Evolutionary conservation across 1,140 invertebrate genomes (phyloP), one percentile per base, ranked within the genome.

Genomic region (Lordiphosa clarofinis): DNA sequence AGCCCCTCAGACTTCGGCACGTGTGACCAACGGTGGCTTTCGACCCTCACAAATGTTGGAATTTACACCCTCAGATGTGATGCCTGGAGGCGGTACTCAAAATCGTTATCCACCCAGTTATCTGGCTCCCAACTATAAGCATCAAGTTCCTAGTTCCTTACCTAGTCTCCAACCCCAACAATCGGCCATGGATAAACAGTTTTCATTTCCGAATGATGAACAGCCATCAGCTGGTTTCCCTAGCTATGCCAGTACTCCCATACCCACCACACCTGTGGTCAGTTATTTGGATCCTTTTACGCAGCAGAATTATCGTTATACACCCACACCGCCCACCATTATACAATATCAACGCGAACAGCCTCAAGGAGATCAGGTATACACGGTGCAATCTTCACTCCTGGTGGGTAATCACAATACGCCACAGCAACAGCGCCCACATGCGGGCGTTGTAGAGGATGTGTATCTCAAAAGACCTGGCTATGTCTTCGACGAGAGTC

Each of bases 351-450:
- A 82, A 15, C 28, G 68, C 1, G 78, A 82, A 24, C 65, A 60
- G 39, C 47, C 40, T 1, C 44, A 62, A 28, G 50, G 42, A n/a
- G 76, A 81, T 59, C 86, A 87, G 46, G 65, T 46, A 7, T 87
- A 87, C 47, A 87, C 86, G 4, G 86, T 87, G 9, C 86, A 87
- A 21, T 87, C 86, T n/a, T 75, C 76, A 11, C 39, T 87, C n/a
- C 19, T 87, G n/a, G 86, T 87, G 21, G 86, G 79, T 19, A 82
- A 43, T 46, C 66, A 75, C 4, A 13, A 39, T 24, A 24, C n/a
- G 19, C 24, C 40, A 11, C 52, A 65, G 11, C 55, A 56, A 7
- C 59, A 64, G 10, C 56, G 40, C 13, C 38, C 52, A 15, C 56
- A 37, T 39, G 60, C 69, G 11, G 66, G 58, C 4, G 38, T 36